Base-by-base conservation (phyloP, 2,797 vertebrate genomes). In the Oceanodroma leucorhoa region DNA sequence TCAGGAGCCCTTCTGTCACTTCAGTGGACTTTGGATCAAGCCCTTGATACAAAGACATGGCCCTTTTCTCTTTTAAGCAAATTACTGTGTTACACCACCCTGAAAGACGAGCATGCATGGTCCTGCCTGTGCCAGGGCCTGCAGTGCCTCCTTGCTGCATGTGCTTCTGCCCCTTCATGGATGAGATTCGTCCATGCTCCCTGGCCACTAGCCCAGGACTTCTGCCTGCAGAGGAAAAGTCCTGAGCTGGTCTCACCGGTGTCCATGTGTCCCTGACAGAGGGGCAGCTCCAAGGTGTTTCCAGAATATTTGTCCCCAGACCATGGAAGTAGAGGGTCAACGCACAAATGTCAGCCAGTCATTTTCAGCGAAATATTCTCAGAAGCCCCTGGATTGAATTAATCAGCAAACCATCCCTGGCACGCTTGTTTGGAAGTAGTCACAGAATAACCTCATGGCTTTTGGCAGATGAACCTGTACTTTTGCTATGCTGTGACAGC, bases 401-500 rank as follows among this genome's bases (percentile, higher is more conserved):
- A 67, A 73, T 70, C 22, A 53, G 71, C 36, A 62, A 73, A 43
- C 36, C 32, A 53, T 26, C 0, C 6, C 50, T 23, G 24, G 41
- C 26, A 2, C 0, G 1, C 36, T 77, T 54, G 23, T 64, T 69
- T 62, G 55, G 60, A 78, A 73, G 53, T 55, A 45, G 26, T 5
- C 46, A 40, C 75, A 80, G 48, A 15, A 14, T 46, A 55, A 92
- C 85, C 75, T 78, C 34, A 21, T 71, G 82, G 26, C 91, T 89
- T 87, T 53, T 61, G 82, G 69, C 85, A 94, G 72, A 57, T 50
- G 79, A 90, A 89, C 69, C 41, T 64, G 53, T 67, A 64, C 61
- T 85, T 83, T 2, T 38, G 48, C 27, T 75, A 1, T 22, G 27
- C 61, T 75, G 65, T 61, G 85, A 54, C 94, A 94, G 72, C 85